These are phyloP conservation scores for Myotis myotis DNA, from an alignment of 2,797 vertebrate genomes.

Conservation along the genomic window DNA sequence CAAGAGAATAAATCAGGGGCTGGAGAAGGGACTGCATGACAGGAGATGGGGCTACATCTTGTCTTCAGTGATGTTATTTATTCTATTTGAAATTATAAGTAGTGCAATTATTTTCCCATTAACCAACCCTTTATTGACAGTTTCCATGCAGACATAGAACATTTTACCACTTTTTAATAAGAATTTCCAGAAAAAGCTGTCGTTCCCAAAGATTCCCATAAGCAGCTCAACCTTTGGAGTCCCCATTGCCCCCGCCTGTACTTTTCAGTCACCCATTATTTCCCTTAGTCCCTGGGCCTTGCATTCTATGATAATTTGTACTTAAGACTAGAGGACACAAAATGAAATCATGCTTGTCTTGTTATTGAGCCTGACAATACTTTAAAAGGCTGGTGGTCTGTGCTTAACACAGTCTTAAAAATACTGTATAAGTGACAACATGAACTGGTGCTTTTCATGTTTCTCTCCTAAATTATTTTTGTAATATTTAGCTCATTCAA, in stretches of 20 bases:
- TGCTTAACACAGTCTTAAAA: conserved; percentile 3
- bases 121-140: neutral
- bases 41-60: neutral
- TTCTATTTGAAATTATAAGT: neutral
- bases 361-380: neutral
- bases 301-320: neutral
- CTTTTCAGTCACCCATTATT: neutral
- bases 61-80: neutral
- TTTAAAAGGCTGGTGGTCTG: neutral
- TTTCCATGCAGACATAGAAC: neutral
- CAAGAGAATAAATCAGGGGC: neutral
- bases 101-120: neutral
- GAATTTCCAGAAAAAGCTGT: conserved; percentile 9
- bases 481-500: conserved; percentile 66
- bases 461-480: conserved; percentile 71
- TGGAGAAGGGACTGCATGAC: fast-evolving
- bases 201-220: neutral
- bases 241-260: fast-evolving
- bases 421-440: neutral
- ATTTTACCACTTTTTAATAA: conserved; percentile 6
- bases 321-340: neutral
- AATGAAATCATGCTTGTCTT: neutral
- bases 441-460: conserved; percentile 49
- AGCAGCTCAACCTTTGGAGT: neutral
- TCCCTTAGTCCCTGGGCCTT: neutral